These are phyloP conservation scores for Microctonus aethiopoides DNA, from an alignment of 2,888 invertebrate genomes.

Conservation along the genomic window DNA sequence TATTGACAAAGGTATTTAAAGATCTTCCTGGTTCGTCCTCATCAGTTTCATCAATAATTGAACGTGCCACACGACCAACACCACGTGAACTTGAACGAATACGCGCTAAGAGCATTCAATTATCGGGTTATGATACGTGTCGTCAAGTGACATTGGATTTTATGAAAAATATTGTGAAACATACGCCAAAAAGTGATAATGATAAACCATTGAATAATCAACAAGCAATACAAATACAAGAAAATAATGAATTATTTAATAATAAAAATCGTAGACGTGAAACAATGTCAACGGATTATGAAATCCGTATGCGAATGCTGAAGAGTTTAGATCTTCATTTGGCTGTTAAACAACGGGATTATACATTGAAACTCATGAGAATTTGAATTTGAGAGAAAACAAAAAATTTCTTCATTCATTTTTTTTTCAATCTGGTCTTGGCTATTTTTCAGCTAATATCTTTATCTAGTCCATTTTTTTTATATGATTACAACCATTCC, in stretches of 20 bases:
- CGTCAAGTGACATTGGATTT: constrained; percentile 57
- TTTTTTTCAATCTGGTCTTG: background rate
- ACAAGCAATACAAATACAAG: background rate
- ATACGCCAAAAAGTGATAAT: constrained; percentile 21
- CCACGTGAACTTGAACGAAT: constrained; percentile 47
- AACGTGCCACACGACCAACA: constrained; percentile 44
- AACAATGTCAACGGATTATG: constrained; percentile 44
- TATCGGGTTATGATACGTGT: constrained; percentile 61
- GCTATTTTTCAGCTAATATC: background rate
- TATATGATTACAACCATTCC: background rate
- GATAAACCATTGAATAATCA: background rate
- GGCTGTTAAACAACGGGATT: constrained; percentile 60
- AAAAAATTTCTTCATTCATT: background rate
- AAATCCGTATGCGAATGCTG: constrained; percentile 57
- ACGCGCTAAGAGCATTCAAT: constrained; percentile 54
- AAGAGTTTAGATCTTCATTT: constrained; percentile 60
- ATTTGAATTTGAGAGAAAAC: constrained; percentile 42
- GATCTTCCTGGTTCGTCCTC: constrained; percentile 58
- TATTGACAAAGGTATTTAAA: constrained; percentile 58
- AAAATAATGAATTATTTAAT: constrained; percentile 3
- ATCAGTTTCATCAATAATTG: constrained; percentile 48
- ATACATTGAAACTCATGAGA: constrained; percentile 59
- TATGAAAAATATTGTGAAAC: constrained; percentile 53
- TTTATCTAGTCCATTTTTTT: constrained; percentile 2
- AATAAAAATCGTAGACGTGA: constrained; percentile 24